Percentiles rank a stretch among this genome's conserved stretches.
Evolutionary conservation across 2,888 invertebrate genomes (phyloP).

Genomic region (Scaeva pyrastri): DNA sequence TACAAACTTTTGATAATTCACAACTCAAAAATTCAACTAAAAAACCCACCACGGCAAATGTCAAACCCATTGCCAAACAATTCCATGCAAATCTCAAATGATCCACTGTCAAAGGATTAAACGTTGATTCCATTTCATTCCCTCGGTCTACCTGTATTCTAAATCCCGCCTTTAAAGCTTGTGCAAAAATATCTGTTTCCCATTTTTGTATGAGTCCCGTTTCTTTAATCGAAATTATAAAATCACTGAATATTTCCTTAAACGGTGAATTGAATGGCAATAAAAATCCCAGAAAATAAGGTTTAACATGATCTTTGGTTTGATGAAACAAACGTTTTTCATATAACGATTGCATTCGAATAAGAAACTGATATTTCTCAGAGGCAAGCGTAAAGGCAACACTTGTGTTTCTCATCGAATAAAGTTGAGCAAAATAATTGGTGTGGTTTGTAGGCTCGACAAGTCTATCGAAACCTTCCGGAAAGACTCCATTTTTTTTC

Average conservation of each 20-base stretch:
- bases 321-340: slow-evolving; percentile 3
- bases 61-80: slow-evolving; percentile 33
- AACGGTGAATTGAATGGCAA: slow-evolving; percentile 27
- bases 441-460: not conserved
- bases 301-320: not conserved
- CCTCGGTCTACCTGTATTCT: not conserved
- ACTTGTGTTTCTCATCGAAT: slow-evolving; percentile 18
- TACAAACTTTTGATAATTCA: not conserved
- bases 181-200: slow-evolving; percentile 8
- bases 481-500: not conserved
- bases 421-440: not conserved
- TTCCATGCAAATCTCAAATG: slow-evolving; percentile 40
- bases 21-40: not conserved
- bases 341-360: slow-evolving; percentile 8
- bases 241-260: slow-evolving; percentile 6
- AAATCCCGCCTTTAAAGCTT: not conserved
- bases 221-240: slow-evolving; percentile 12
- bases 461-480: not conserved
- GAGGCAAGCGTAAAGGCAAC: slow-evolving; percentile 2
- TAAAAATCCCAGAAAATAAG: slow-evolving; percentile 10
- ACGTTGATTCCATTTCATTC: not conserved
- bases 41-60: not conserved
- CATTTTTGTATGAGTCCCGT: slow-evolving; percentile 19
- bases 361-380: slow-evolving; percentile 9
- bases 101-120: not conserved